Evolutionary conservation across 2,797 vertebrate genomes (phyloP).

Genomic region (Paramormyrops hopkinsi): DNA sequence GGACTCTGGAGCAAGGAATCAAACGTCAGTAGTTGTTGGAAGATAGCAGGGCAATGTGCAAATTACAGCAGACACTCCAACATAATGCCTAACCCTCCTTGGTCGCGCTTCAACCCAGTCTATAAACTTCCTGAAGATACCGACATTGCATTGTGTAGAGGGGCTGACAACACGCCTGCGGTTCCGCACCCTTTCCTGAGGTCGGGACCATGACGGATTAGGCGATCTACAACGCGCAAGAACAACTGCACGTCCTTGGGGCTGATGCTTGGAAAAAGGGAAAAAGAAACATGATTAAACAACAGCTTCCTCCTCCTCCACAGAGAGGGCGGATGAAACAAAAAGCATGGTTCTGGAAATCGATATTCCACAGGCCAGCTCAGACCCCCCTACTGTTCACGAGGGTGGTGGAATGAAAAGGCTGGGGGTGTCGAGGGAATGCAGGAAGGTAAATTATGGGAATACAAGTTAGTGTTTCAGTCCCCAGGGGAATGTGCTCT

Average conservation of each 20-base stretch:
- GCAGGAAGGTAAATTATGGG: neutral
- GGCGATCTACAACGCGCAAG: neutral
- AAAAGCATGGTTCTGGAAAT: neutral
- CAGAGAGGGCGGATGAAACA: neutral
- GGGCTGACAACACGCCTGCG: neutral
- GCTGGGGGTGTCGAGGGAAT: neutral
- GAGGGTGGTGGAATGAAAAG: neutral
- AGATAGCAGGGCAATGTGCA: neutral
- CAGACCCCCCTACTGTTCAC: neutral
- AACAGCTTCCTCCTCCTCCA: neutral
- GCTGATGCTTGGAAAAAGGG: neutral
- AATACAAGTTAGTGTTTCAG: neutral
- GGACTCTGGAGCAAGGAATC: neutral
- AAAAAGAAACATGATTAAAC: slow-evolving; percentile 3
- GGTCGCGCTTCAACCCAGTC: neutral
- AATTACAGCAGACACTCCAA: neutral
- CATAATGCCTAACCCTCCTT: neutral
- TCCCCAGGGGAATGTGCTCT: neutral
- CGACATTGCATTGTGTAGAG: neutral
- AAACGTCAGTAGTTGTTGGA: neutral
- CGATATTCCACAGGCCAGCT: neutral
- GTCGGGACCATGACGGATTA: neutral
- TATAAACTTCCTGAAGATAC: neutral
- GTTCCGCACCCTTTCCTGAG: neutral
- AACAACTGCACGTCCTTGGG: neutral